Conservation (phyloP, 2,888 invertebrate genomes). For the Agriopis aurantiaria region DNA sequence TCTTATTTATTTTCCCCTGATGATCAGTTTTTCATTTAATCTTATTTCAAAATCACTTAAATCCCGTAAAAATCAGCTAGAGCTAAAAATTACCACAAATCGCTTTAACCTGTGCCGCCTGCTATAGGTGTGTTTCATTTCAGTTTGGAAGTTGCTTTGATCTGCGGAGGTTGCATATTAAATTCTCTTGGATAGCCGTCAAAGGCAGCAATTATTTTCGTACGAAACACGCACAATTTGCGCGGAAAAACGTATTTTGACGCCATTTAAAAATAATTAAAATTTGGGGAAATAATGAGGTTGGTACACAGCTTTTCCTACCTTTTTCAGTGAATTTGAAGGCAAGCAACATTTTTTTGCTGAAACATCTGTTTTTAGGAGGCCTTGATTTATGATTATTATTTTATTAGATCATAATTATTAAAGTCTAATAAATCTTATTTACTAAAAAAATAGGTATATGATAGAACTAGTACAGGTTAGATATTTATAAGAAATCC, state of each 20-base stretch:
- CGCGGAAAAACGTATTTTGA: slow-evolving; percentile 49
- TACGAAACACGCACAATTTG: slow-evolving; percentile 52
- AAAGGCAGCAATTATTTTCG: slow-evolving; percentile 72
- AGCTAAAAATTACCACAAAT: background rate
- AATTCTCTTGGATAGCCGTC: slow-evolving; percentile 72
- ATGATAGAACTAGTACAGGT: too few relatives aligned
- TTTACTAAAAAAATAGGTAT: too few relatives aligned
- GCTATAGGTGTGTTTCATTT: slow-evolving; percentile 64
- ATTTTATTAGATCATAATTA: background rate
- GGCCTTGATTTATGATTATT: background rate
- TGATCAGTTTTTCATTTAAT: too few relatives aligned
- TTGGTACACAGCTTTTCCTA: background rate
- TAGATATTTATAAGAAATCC: too few relatives aligned
- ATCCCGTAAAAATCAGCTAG: background rate
- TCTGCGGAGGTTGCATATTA: slow-evolving; percentile 73
- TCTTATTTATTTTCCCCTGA: too few relatives aligned
- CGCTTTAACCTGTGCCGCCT: slow-evolving; percentile 46
- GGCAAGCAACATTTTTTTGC: background rate
- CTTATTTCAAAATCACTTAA: too few relatives aligned
- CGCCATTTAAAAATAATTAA: slow-evolving; percentile 39
- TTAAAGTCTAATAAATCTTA: too few relatives aligned
- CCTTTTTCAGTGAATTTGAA: background rate
- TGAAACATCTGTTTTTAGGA: background rate
- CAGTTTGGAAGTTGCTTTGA: slow-evolving; percentile 71
- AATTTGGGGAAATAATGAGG: slow-evolving; percentile 12